Base-by-base conservation (phyloP, 1,140 invertebrate genomes). In the Formica selysi region DNA sequence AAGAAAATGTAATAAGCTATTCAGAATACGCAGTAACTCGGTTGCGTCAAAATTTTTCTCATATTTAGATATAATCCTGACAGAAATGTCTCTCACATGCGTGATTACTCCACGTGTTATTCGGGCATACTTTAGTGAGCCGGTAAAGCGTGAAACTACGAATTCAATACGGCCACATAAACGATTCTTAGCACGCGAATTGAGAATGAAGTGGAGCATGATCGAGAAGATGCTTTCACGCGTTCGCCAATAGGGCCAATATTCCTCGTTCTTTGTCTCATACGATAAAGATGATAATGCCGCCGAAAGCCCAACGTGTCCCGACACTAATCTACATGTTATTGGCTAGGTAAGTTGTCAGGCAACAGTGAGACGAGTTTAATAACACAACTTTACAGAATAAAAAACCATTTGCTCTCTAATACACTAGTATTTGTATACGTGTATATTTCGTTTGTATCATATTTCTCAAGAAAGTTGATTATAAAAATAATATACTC, bases 271-370 rank as follows among this genome's bases (percentile, higher is more conserved):
- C 64, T 71, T 68, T 32, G 61, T 32, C 64, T 80, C 48, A 65
- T 32, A 41, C 36, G 76, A 85, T 85, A 88, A 88, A 85, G 65
- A 88, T 79, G 80, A 71, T 59, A 65, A 78, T 74, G 32, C 59
- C 57, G 48, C 26, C 41, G 59, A 73, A 65, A 73, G 76, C 88
- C 79, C 54, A 38, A 59, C 36, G 19, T 54, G 64, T 68, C 62
- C 36, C 76, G 26, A 13, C 3, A 59, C 78, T 81, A 73, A 83
- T 83, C 68, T 83, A 83, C 79, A 83, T 83, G 38, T 73, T 83
- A 83, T 83, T 83, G 79, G 68, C 22, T 61, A 48, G 38, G 26
- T 62, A 74, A 83, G 68, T 73, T 61, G 65, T 73, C 79, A 26
- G 76, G 26, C 65, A 57, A 70, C 32, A 59, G 38, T 81, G 54